Percentiles rank a stretch among this genome's conserved stretches.
Evolutionary conservation across 2,797 vertebrate genomes (phyloP).

Genomic region (Tolypeutes matacus): DNA sequence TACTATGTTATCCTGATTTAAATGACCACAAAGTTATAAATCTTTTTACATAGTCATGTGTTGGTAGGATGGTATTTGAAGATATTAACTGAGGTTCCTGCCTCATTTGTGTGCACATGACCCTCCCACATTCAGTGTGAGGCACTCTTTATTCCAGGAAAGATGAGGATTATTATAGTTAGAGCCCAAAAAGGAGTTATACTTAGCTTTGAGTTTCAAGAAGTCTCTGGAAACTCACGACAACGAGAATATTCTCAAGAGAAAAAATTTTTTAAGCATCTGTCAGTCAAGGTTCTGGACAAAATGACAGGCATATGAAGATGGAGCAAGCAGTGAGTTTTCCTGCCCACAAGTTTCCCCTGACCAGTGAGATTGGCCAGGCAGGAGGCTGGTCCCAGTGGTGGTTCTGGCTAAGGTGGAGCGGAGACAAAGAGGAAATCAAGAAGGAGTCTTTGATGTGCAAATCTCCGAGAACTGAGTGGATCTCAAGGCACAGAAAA

Average conservation of each 20-base stretch:
- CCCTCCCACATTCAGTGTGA: neutral
- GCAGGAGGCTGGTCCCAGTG: neutral
- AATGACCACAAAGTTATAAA: neutral
- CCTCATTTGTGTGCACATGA: too few relatives aligned
- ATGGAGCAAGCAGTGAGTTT: neutral
- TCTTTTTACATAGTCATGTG: neutral
- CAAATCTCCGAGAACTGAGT: neutral
- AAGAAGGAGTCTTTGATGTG: neutral
- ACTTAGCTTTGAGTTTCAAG: neutral
- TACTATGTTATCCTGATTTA: conserved; percentile 38
- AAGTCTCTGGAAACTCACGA: conserved; percentile 38
- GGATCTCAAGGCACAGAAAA: neutral
- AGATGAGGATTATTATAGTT: neutral
- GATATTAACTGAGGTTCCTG: neutral
- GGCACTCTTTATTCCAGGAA: neutral
- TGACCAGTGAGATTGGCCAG: neutral
- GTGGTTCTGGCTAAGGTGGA: neutral
- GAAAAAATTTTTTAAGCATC: neutral
- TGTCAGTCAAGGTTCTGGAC: neutral
- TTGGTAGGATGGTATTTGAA: neutral
- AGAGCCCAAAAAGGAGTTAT: neutral
- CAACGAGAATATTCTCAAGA: conserved; percentile 25
- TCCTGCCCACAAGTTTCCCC: neutral
- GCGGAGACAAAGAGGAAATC: neutral
- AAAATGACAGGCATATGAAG: neutral